These are phyloP conservation scores for Chirona hameri DNA, from an alignment of 2,888 invertebrate genomes.

Conservation along the genomic window DNA sequence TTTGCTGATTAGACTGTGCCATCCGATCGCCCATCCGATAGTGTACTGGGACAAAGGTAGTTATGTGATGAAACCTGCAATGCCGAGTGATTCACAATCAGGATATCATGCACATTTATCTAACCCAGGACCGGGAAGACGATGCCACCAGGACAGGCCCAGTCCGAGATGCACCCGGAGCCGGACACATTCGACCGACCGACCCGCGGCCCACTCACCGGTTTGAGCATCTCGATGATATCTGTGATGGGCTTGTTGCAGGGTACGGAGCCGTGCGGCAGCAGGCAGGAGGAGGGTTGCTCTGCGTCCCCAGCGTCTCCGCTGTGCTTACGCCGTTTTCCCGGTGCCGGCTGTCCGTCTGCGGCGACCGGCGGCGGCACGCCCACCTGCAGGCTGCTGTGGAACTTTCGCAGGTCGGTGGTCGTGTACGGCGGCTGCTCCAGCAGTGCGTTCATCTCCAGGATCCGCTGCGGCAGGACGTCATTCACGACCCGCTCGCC, in stretches of 20 bases:
- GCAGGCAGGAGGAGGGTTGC: constrained; percentile 47
- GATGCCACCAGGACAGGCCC: too few relatives aligned
- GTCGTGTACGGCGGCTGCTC: constrained; percentile 77
- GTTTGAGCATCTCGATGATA: constrained; percentile 88
- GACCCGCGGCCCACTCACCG: constrained; percentile 50
- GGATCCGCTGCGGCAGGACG: constrained; percentile 90
- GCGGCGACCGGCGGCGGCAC: constrained; percentile 65
- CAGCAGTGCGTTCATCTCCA: constrained; percentile 79
- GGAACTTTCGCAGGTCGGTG: constrained; percentile 70
- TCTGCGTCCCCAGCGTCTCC: constrained; percentile 31
- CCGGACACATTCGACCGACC: too few relatives aligned
- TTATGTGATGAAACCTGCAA: too few relatives aligned
- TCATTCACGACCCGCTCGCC: constrained; percentile 83
- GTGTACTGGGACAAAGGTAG: too few relatives aligned
- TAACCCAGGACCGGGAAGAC: too few relatives aligned
- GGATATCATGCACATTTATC: too few relatives aligned
- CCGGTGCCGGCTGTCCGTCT: constrained; percentile 40
- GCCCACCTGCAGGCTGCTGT: constrained; percentile 82
- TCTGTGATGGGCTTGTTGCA: constrained; percentile 83
- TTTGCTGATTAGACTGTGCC: too few relatives aligned
- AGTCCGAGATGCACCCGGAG: too few relatives aligned
- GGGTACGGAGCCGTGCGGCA: constrained; percentile 79
- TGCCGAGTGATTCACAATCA: too few relatives aligned
- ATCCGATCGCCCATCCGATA: too few relatives aligned
- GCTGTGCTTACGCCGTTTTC: constrained; percentile 33